Evolutionary conservation across 2,113 vertebrate genomes (phyloP).

Genomic region (Larimichthys crocea): DNA sequence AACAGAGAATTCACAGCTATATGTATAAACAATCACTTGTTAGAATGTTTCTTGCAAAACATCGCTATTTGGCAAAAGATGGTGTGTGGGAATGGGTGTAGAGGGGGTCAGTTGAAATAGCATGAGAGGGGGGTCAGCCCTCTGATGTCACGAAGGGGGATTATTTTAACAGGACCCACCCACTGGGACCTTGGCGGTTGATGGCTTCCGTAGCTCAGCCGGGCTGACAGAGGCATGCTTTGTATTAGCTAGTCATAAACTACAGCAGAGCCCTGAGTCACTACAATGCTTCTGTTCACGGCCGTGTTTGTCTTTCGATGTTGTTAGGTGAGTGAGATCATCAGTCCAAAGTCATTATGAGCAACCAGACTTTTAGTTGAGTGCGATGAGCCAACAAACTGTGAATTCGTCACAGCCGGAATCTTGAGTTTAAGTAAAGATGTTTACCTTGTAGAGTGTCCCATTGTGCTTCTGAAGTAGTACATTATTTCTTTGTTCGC

Average conservation of each 20-base stretch:
- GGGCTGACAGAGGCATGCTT: constrained; percentile 72
- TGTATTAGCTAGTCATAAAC: constrained; percentile 73
- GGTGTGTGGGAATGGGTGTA: constrained; percentile 11
- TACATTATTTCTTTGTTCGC: constrained; percentile 37
- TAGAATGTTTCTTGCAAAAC: constrained; percentile 6
- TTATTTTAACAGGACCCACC: constrained; percentile 77
- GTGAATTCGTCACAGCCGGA: constrained; percentile 12
- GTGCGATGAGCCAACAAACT: constrained; percentile 44
- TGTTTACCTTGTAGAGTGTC: constrained; percentile 38
- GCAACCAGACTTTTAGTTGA: constrained; percentile 17
- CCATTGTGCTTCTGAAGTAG: constrained; percentile 11
- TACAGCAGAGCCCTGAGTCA: constrained; percentile 51
- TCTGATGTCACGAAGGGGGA: constrained; percentile 71
- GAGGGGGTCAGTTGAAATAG: constrained; percentile 15
- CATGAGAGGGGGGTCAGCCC: not conserved
- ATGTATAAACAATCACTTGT: constrained; percentile 50
- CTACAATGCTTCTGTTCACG: constrained; percentile 79
- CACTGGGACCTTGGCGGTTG: constrained; percentile 59
- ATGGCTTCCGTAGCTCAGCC: constrained; percentile 65
- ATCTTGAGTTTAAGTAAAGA: constrained; percentile 1
- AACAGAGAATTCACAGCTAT: constrained; percentile 52
- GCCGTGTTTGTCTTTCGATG: constrained; percentile 68
- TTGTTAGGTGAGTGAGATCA: constrained; percentile 69
- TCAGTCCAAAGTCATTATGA: constrained; percentile 38
- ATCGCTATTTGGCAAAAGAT: constrained; percentile 1